These are phyloP conservation scores for Dendrophyllia cribrosa DNA, from an alignment of 64 coral and sea anemone genomes.

Conservation along the genomic window DNA sequence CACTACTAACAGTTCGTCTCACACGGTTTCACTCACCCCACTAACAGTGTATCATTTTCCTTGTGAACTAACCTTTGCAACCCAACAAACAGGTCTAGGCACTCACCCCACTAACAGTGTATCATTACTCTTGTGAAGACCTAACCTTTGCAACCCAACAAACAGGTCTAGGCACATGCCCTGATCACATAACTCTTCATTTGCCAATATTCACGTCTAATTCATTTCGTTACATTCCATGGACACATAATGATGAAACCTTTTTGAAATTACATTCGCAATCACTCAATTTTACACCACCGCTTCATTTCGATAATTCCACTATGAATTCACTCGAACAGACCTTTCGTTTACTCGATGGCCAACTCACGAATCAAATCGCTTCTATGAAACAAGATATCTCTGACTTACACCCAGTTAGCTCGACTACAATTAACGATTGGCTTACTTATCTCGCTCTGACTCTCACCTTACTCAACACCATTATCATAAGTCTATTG, in stretches of 20 bases:
- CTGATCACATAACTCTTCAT: background rate
- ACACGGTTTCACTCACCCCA: background rate
- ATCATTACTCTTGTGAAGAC: background rate
- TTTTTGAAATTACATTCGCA: background rate
- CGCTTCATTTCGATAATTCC: background rate
- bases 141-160: background rate
- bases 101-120: background rate
- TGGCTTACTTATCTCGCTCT: background rate
- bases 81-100: background rate
- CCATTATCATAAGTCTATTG: background rate
- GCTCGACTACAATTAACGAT: background rate
- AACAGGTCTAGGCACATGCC: constrained; percentile 7
- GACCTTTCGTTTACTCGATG: background rate
- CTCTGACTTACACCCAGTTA: background rate
- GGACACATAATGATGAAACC: background rate
- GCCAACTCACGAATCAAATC: background rate
- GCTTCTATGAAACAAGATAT: background rate
- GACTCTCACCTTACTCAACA: background rate
- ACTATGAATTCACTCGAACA: background rate
- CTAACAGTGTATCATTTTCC: background rate
- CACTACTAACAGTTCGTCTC: background rate
- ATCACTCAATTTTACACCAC: background rate
- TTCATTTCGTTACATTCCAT: background rate
- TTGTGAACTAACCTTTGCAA: background rate
- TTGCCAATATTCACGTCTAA: background rate